Evolutionary conservation across 2,797 vertebrate species (phyloP), one percentile per base, ranked within the genome.

Genomic region (Bryconaethiops microstoma): DNA sequence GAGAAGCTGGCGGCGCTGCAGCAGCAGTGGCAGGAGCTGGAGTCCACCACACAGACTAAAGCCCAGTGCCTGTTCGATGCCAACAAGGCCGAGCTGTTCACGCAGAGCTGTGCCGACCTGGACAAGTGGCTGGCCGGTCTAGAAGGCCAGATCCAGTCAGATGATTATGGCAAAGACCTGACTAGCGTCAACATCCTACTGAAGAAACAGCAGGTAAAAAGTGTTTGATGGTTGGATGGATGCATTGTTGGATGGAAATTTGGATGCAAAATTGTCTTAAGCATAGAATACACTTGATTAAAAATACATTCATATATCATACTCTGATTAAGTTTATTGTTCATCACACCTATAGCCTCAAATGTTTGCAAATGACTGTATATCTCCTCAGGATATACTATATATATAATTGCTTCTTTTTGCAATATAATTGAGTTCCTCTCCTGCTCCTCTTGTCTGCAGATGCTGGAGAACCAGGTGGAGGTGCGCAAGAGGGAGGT

Each of bases 191-290:
- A 96, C 92, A 99, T 99, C 90, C 93, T 99, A 81, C 93, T 99
- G 75, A 99, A 99, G 92, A 99, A 99, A 73, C 98, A 99, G 86
- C 98, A 99, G 97, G 98, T 97, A 65, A n/a, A n/a, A n/a, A n/a
- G n/a, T n/a, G n/a, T n/a, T n/a, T n/a, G n/a, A n/a, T n/a, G n/a
- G n/a, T n/a, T n/a, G n/a, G n/a, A n/a, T n/a, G n/a, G n/a, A n/a
- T n/a, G n/a, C n/a, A n/a, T n/a, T n/a, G n/a, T n/a, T n/a, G n/a
- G n/a, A n/a, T n/a, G n/a, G n/a, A n/a, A n/a, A n/a, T n/a, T n/a
- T n/a, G n/a, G n/a, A n/a, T n/a, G n/a, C n/a, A n/a, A n/a, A n/a
- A n/a, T n/a, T n/a, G n/a, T n/a, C n/a, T n/a, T n/a, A n/a, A n/a
- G n/a, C n/a, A n/a, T n/a, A n/a, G n/a, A n/a, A n/a, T n/a, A n/a